Base-by-base conservation (phyloP, 2,797 vertebrate species). In the Onychomys leucogaster region DNA sequence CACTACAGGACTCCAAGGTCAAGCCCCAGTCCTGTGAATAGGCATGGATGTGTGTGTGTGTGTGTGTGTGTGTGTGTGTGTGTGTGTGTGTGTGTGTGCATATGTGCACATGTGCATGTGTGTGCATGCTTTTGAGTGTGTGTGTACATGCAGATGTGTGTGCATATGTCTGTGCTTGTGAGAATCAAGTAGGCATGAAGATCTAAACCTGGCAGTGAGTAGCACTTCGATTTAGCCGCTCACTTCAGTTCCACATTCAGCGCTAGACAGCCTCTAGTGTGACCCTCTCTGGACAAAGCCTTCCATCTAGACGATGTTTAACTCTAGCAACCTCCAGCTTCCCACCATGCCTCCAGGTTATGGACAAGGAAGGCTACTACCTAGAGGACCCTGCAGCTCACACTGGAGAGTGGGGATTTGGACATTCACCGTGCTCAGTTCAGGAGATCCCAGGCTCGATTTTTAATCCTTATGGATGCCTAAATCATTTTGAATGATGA, bases 391-490 rank as follows among this genome's bases (percentile, higher is more conserved):
- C 43, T 65, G n/a, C 9, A 32, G 29, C 71, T 92, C 37, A 8
- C 67, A 46, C 32, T 34, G 49, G 73, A 80, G 52, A 32, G 57
- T 23, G 27, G 27, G 14, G 41, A 11, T 27, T 37, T 71, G 65
- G 86, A 61, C 59, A 57, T 7, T 55, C 41, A 63, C 61, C 85
- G 71, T 85, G 96, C 78, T 92, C 69, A 57, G 61, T 80, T 71
- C 86, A n/a, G 57, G 46, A 80, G 71, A 77, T 92, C 80, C 78
- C 27, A 21, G 94, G 16, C 77, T 78, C 5, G 21, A 90, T 65
- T 82, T 91, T 69, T 91, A 75, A 41, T 78, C n/a, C 57, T 52
- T 94, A 34, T 71, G 83, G 32, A 69, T 91, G 63, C 63, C 49
- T 69, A 61, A 88, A 61, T 46, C 23, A n/a, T 6, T 89, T 82